phyloP scores from a whole-genome alignment of 92 coral and sea anemone species.

The Zoanthus sansibaricus region DNA sequence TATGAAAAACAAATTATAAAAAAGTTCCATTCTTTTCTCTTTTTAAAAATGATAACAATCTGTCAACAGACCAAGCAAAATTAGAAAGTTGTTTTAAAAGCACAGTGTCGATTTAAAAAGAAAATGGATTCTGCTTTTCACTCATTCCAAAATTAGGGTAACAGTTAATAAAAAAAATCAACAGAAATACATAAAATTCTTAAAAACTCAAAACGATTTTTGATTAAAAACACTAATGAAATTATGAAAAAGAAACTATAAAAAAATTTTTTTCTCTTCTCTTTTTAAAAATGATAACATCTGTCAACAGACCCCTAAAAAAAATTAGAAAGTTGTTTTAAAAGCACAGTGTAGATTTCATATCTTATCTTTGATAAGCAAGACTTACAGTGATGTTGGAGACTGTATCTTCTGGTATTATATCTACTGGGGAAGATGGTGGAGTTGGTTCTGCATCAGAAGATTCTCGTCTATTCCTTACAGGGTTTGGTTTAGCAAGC shows the following conservation, averaged over 20 bases:
- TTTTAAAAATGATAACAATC: neutral
- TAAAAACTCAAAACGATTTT: neutral
- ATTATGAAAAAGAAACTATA: neutral
- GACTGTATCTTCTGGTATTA: conserved; percentile 79
- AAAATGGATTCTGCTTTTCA: too few species aligned
- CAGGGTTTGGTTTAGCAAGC: conserved; percentile 85
- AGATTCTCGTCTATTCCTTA: conserved; percentile 83
- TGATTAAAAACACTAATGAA: neutral
- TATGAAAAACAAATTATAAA: neutral
- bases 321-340: neutral
- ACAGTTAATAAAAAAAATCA: neutral
- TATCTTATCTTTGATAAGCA: neutral
- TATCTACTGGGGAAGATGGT: conserved; percentile 89
- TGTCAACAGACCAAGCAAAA: neutral
- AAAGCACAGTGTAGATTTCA: neutral
- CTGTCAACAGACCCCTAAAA: neutral
- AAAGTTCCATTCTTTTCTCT: neutral
- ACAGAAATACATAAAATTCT: neutral
- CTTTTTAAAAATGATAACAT: neutral
- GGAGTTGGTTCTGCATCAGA: conserved; percentile 98
- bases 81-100: neutral
- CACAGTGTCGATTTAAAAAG: neutral
- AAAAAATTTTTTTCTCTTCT: neutral
- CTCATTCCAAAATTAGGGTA: neutral
- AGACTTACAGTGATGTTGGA: conserved; percentile 95